Conservation (phyloP, 2,888 invertebrate genomes). For the Acleris literana region DNA sequence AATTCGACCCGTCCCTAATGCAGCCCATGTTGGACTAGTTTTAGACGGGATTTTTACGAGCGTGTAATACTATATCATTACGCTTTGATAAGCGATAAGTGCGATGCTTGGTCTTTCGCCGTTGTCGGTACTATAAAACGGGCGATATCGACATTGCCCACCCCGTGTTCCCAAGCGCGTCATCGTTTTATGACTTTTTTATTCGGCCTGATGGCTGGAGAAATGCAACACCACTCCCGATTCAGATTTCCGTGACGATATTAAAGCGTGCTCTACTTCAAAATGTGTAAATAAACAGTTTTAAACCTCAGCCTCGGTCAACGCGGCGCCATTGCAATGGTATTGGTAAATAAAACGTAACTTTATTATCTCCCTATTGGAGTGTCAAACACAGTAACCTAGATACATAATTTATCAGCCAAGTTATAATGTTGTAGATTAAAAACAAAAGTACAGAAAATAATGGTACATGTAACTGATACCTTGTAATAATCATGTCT, state of each 20-base stretch:
- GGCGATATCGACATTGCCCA: slow-evolving; percentile 68
- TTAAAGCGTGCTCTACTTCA: slow-evolving; percentile 58
- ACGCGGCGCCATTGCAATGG: slow-evolving; percentile 37
- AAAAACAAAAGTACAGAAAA: slow-evolving; percentile 58
- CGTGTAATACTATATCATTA: slow-evolving; percentile 75
- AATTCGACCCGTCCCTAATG: slow-evolving; percentile 59
- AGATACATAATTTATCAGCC: slow-evolving; percentile 17
- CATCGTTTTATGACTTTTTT: slow-evolving; percentile 81
- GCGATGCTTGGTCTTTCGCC: slow-evolving; percentile 68
- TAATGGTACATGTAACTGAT: slow-evolving; percentile 51
- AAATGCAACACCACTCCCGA: slow-evolving; percentile 77
- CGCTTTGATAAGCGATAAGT: slow-evolving; percentile 76
- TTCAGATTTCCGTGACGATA: slow-evolving; percentile 70
- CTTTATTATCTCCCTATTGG: slow-evolving; percentile 35
- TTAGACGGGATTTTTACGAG: slow-evolving; percentile 71
- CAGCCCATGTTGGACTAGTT: slow-evolving; percentile 55
- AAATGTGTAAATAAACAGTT: slow-evolving; percentile 62
- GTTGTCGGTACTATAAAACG: slow-evolving; percentile 72
- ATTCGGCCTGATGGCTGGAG: slow-evolving; percentile 73
- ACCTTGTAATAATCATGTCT: slow-evolving; percentile 63
- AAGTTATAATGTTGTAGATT: slow-evolving; percentile 38
- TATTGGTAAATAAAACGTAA: slow-evolving; percentile 39
- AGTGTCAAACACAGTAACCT: slow-evolving; percentile 25
- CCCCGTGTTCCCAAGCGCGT: slow-evolving; percentile 78
- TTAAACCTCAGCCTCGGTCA: slow-evolving; percentile 48